Evolutionary conservation across 2,888 invertebrate species (phyloP).

Genomic region (Aphidius colemani): DNA sequence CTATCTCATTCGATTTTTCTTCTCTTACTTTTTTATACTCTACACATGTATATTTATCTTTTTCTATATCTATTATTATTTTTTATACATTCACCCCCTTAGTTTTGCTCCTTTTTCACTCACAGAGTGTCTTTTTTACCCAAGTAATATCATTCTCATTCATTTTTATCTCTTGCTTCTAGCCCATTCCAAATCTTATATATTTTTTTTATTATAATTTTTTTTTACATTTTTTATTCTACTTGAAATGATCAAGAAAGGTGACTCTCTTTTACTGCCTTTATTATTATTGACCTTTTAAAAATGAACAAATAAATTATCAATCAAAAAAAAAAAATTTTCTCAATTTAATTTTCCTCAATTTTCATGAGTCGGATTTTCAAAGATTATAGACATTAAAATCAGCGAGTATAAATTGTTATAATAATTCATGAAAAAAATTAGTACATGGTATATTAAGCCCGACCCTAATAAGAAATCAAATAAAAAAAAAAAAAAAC

Average conservation of each 20-base stretch:
- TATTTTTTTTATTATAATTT: too few relatives aligned
- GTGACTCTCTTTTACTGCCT: slow-evolving; percentile 32
- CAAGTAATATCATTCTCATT: slow-evolving; percentile 44
- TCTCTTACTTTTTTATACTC: slow-evolving; percentile 24
- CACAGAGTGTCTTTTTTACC: slow-evolving; percentile 26
- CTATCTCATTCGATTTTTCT: slow-evolving; percentile 22
- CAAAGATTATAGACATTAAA: too few relatives aligned
- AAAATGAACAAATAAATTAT: not conserved
- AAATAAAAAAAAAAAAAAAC: slow-evolving; percentile 9
- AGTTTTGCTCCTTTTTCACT: slow-evolving; percentile 15
- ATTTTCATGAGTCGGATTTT: not conserved
- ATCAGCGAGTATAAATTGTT: too few relatives aligned
- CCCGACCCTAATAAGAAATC: not conserved
- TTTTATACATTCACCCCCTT: slow-evolving; percentile 6
- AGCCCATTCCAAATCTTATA: slow-evolving; percentile 35
- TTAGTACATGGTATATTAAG: slow-evolving; percentile 9
- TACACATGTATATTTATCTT: slow-evolving; percentile 7
- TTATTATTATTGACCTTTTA: slow-evolving; percentile 33
- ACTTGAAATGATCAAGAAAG: slow-evolving; percentile 39
- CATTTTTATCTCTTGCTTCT: slow-evolving; percentile 40
- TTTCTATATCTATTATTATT: not conserved
- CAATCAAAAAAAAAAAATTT: slow-evolving; percentile 1
- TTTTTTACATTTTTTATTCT: slow-evolving; percentile 7
- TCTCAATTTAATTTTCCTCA: not conserved
- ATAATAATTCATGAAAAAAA: not conserved